Evolutionary conservation across 2,888 invertebrate species (phyloP).

Genomic region (Cheilosia soror): DNA sequence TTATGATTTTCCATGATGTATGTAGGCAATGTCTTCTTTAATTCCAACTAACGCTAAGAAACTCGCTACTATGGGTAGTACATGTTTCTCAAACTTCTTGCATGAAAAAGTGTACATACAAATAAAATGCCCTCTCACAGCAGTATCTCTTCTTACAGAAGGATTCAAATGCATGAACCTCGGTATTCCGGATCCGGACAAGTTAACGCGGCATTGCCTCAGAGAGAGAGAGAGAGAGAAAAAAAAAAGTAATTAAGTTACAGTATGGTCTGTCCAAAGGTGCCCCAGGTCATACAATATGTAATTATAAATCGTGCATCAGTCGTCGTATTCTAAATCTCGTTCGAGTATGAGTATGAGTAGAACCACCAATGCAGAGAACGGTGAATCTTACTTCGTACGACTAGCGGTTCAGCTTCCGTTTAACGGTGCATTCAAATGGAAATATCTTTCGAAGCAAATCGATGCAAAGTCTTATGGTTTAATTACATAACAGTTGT

Average conservation of each 20-base stretch:
- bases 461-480: not conserved
- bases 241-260: constrained; percentile 41
- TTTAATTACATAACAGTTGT: constrained; percentile 56
- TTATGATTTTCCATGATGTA: constrained; percentile 24
- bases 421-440: constrained; percentile 50
- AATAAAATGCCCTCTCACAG: too few species aligned
- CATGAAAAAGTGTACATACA: too few species aligned
- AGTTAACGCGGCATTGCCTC: not conserved
- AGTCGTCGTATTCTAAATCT: constrained; percentile 24
- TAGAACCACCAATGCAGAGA: not conserved
- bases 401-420: constrained; percentile 41
- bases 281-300: constrained; percentile 58
- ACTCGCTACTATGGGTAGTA: too few species aligned
- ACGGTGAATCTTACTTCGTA: not conserved
- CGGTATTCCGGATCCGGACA: not conserved
- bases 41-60: constrained; percentile 7
- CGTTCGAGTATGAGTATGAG: not conserved
- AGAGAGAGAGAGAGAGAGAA: not conserved
- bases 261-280: constrained; percentile 1
- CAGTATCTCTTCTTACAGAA: not conserved
- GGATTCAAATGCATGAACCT: not conserved
- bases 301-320: constrained; percentile 53
- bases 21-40: constrained; percentile 37
- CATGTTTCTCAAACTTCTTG: too few species aligned
- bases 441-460: constrained; percentile 8